Percentiles rank a stretch among this genome's conserved stretches.
phyloP scores from a whole-genome alignment of 2,888 invertebrate species.

The Polydrusus pterygomalis region DNA sequence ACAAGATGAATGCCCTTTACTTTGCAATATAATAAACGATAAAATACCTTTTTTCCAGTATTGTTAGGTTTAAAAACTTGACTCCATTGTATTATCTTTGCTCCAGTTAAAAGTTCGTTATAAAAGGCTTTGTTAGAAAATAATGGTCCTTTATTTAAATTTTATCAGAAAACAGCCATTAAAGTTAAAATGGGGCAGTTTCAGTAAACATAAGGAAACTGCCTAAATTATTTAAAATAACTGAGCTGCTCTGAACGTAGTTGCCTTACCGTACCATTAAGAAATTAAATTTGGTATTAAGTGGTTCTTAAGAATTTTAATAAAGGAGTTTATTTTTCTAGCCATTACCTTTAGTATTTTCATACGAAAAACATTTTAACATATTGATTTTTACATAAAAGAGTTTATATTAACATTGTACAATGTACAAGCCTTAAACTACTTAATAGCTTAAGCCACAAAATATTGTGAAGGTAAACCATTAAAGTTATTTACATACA shows the following conservation, averaged over 20 bases:
- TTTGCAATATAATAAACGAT: neutral
- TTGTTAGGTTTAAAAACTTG: neutral
- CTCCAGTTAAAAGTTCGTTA: neutral
- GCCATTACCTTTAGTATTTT: neutral
- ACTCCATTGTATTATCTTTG: constrained; percentile 2
- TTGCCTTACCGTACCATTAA: neutral
- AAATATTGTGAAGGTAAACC: too few species aligned
- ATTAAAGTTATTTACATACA: too few species aligned
- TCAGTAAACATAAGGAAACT: constrained; percentile 6
- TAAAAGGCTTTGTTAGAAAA: constrained; percentile 8
- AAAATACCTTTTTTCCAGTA: neutral
- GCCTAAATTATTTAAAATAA: constrained; percentile 11
- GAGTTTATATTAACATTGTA: too few species aligned
- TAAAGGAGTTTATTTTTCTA: neutral
- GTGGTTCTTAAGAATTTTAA: constrained; percentile 7
- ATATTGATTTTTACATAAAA: neutral
- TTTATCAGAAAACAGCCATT: constrained; percentile 3
- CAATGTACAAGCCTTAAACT: too few species aligned
- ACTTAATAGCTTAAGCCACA: too few species aligned
- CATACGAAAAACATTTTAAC: neutral
- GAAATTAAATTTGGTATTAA: constrained; percentile 1
- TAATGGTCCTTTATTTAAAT: constrained; percentile 17
- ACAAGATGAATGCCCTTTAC: neutral
- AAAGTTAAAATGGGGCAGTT: neutral
- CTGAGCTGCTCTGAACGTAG: neutral